Conservation (phyloP, 53 echinoderm and acorn worm species). For the Patiria pectinifera region DNA sequence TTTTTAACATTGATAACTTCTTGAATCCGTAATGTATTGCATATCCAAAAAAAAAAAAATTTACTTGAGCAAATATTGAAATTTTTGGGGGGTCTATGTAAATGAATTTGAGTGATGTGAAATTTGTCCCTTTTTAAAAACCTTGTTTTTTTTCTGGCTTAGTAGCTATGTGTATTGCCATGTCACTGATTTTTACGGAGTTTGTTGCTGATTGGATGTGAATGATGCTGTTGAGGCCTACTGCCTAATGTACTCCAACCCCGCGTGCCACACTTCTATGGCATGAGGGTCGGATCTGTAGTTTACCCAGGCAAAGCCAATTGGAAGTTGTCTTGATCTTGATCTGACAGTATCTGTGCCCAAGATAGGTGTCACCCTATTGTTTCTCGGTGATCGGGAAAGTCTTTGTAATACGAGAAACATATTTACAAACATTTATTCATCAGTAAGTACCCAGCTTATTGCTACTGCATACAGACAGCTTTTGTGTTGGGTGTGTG, state of each 20-base stretch:
- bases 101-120: slow-evolving; percentile 63
- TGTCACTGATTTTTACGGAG: slow-evolving; percentile 48
- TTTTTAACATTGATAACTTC: slow-evolving; percentile 51
- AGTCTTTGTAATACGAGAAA: too few relatives aligned
- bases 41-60: slow-evolving; percentile 24
- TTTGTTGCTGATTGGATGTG: not conserved
- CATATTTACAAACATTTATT: too few relatives aligned
- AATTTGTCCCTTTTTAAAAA: slow-evolving; percentile 56
- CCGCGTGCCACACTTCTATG: not conserved
- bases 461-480: not conserved
- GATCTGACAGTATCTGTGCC: not conserved
- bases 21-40: slow-evolving; percentile 58
- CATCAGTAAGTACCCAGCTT: too few relatives aligned
- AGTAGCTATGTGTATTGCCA: slow-evolving; percentile 48
- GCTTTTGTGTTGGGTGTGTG: not conserved
- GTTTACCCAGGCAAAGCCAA: not conserved
- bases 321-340: not conserved
- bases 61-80: slow-evolving; percentile 64
- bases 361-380: too few relatives aligned
- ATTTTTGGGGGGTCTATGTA: slow-evolving; percentile 48
- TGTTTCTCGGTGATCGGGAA: too few relatives aligned
- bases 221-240: not conserved
- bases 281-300: not conserved
- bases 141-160: slow-evolving; percentile 19
- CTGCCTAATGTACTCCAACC: not conserved